phyloP scores from a whole-genome alignment of 1,140 invertebrate genomes.

The Calosoma granatense region DNA sequence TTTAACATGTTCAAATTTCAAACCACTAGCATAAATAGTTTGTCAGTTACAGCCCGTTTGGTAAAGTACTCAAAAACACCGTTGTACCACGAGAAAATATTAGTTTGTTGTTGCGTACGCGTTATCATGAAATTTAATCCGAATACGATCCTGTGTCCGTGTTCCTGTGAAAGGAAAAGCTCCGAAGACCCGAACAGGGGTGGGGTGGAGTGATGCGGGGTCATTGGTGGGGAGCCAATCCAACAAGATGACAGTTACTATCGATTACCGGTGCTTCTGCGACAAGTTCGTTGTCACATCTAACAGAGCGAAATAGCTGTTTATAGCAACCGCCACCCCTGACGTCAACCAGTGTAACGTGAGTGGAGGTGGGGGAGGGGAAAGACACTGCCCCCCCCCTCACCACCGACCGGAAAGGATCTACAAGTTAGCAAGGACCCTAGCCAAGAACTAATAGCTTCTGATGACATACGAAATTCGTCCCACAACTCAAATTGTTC shows the following conservation, averaged over 20 bases:
- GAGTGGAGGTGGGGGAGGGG: too few species aligned
- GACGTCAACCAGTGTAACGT: too few species aligned
- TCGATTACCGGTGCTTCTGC: neutral
- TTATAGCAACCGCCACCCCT: neutral
- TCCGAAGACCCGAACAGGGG: too few species aligned
- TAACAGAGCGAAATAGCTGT: conserved; percentile 6
- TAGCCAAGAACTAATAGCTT: neutral
- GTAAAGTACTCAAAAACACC: too few species aligned
- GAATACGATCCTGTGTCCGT: neutral
- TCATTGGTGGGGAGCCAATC: neutral
- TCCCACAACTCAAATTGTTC: neutral
- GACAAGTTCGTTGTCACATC: conserved; percentile 1
- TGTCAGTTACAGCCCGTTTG: too few species aligned
- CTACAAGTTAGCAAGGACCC: neutral
- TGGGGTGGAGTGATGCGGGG: too few species aligned
- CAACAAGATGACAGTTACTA: neutral
- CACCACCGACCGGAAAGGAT: neutral
- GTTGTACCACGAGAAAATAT: too few species aligned
- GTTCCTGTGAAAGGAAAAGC: neutral
- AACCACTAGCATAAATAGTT: too few species aligned
- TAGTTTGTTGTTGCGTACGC: too few species aligned
- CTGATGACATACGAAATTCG: neutral
- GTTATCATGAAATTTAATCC: neutral
- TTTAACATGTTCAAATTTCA: too few species aligned
- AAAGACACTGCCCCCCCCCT: neutral